These are phyloP conservation scores for Tragulus kanchil DNA, from an alignment of 2,113 vertebrate genomes.

Conservation along the genomic window DNA sequence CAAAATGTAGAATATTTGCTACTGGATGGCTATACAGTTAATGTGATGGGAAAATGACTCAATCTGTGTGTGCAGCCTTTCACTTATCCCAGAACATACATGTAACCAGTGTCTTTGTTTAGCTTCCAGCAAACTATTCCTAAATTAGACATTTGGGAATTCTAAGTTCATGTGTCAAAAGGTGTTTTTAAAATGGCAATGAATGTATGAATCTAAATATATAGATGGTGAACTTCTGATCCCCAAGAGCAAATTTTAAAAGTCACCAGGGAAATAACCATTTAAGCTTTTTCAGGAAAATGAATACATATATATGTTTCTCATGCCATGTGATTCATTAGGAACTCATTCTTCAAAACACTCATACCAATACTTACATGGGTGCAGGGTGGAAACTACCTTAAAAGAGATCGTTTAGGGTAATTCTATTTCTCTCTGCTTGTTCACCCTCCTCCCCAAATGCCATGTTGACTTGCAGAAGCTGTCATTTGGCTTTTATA, in stretches of 20 bases:
- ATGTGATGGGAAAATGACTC: neutral
- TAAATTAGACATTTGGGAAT: conserved; percentile 34
- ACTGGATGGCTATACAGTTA: neutral
- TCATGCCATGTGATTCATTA: neutral
- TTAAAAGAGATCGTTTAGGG: conserved; percentile 17
- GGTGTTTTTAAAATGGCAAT: neutral
- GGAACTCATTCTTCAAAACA: neutral
- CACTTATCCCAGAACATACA: neutral
- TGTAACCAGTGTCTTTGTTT: neutral
- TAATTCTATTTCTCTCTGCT: conserved; percentile 26
- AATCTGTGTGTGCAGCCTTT: neutral
- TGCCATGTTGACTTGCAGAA: neutral
- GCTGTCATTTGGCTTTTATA: neutral
- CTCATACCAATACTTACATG: neutral
- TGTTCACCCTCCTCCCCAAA: neutral
- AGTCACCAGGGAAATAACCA: neutral
- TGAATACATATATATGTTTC: neutral
- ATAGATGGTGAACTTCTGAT: neutral
- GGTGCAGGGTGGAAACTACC: neutral
- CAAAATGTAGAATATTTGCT: neutral
- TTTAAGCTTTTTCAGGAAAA: neutral
- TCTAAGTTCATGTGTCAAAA: neutral
- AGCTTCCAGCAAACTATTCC: neutral
- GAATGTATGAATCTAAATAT: conserved; percentile 3
- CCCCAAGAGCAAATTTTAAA: conserved; percentile 14